phyloP scores from a whole-genome alignment of 2,797 vertebrate genomes.

The Rhinophrynus dorsalis region DNA sequence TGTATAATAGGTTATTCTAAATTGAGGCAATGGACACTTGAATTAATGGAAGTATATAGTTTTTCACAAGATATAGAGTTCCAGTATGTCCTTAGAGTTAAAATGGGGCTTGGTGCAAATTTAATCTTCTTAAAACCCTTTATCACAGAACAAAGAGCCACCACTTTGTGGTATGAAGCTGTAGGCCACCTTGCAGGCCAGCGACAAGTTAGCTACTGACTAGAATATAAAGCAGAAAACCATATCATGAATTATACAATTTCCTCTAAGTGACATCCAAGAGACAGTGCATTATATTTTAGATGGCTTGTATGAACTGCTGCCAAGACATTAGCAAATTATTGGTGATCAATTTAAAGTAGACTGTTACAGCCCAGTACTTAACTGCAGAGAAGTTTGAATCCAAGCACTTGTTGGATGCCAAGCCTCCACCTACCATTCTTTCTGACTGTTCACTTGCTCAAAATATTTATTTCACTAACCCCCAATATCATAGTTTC shows the following conservation, averaged over 20 bases:
- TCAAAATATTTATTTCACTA: too few relatives aligned
- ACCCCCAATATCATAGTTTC: too few relatives aligned
- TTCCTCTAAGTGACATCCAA: slow-evolving; percentile 36
- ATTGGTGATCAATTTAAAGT: slow-evolving; percentile 36
- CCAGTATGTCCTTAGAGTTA: neutral
- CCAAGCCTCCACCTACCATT: too few relatives aligned
- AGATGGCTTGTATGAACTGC: slow-evolving; percentile 28
- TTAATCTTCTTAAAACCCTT: neutral
- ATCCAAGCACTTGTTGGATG: too few relatives aligned
- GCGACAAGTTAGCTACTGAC: neutral
- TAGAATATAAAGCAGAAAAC: slow-evolving; percentile 22
- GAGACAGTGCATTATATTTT: slow-evolving; percentile 27
- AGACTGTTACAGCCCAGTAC: too few relatives aligned
- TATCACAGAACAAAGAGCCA: neutral
- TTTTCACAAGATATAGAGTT: neutral
- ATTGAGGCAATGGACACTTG: neutral
- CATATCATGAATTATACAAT: slow-evolving; percentile 21
- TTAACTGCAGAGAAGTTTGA: slow-evolving; percentile 2
- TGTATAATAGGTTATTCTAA: neutral
- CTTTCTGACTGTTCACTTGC: too few relatives aligned
- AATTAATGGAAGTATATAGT: neutral
- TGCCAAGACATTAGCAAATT: slow-evolving; percentile 40
- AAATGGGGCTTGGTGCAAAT: neutral
- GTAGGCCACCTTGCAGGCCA: slow-evolving; percentile 3
- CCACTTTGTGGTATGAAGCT: neutral